phyloP scores from a whole-genome alignment of 2,888 invertebrate genomes.

The Leptothorax acervorum region DNA sequence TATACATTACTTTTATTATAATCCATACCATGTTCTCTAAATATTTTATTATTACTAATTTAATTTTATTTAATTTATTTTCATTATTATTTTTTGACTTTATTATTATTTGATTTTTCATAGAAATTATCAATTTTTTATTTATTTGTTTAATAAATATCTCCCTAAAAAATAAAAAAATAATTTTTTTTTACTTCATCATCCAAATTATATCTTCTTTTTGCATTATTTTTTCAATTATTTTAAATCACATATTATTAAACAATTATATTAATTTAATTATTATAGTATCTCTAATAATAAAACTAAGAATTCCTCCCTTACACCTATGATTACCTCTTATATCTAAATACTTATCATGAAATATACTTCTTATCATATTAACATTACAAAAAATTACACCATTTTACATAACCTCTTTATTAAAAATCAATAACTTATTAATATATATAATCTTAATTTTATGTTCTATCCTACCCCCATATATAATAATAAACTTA shows the following conservation, averaged over 20 bases:
- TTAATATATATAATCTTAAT: too few species aligned
- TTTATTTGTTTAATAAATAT: background rate
- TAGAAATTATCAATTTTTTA: too few species aligned
- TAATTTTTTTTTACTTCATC: background rate
- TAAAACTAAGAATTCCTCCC: background rate
- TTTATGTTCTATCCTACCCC: constrained; percentile 60
- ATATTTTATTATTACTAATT: too few species aligned
- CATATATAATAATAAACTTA: background rate
- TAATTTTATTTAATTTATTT: too few species aligned
- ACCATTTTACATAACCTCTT: constrained; percentile 27
- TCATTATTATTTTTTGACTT: too few species aligned
- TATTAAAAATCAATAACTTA: background rate
- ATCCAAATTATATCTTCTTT: background rate
- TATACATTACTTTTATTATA: too few species aligned
- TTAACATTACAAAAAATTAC: background rate
- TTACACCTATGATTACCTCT: background rate
- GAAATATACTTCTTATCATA: constrained; percentile 61
- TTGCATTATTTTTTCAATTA: background rate
- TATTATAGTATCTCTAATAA: fast-evolving
- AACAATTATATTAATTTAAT: background rate
- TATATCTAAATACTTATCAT: constrained; percentile 73
- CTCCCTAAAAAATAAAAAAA: background rate
- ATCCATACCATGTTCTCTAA: too few species aligned
- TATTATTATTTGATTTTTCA: too few species aligned
- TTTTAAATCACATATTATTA: background rate